Percentiles rank a stretch among this genome's conserved stretches.
These are phyloP conservation scores for Podocnemis expansa DNA, from an alignment of 2,113 vertebrate genomes.

Conservation along the genomic window DNA sequence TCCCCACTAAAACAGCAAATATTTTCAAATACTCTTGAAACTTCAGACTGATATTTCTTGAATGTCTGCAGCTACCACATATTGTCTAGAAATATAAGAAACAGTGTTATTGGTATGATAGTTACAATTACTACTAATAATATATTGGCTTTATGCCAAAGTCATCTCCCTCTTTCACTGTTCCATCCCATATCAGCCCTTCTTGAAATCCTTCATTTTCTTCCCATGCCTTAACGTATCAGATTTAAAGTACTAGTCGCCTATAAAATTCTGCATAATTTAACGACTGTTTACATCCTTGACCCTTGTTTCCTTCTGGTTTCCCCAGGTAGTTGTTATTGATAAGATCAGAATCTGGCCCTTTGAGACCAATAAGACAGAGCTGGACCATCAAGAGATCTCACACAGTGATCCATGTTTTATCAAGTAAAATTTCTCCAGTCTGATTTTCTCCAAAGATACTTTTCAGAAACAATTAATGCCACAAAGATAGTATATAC, in stretches of 20 bases:
- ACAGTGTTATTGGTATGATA: not conserved
- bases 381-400: not conserved
- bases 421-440: constrained; percentile 2
- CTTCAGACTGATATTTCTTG: not conserved
- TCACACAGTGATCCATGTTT: not conserved
- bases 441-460: constrained; percentile 18
- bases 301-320: not conserved
- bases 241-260: not conserved
- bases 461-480: constrained; percentile 67
- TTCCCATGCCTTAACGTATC: not conserved
- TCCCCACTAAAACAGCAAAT: not conserved
- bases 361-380: not conserved
- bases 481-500: constrained; percentile 51
- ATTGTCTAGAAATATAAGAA: not conserved
- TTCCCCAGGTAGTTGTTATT: not conserved
- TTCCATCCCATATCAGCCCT: not conserved
- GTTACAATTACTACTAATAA: not conserved
- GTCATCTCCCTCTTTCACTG: not conserved
- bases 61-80: not conserved
- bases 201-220: not conserved
- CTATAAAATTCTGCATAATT: not conserved
- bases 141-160: not conserved
- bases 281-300: not conserved
- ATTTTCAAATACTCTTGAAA: constrained; percentile 2
- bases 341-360: not conserved